Percentiles rank a stretch among this genome's conserved stretches.
phyloP scores from a whole-genome alignment of 2,113 vertebrate genomes.

The Hippocampus zosterae region DNA sequence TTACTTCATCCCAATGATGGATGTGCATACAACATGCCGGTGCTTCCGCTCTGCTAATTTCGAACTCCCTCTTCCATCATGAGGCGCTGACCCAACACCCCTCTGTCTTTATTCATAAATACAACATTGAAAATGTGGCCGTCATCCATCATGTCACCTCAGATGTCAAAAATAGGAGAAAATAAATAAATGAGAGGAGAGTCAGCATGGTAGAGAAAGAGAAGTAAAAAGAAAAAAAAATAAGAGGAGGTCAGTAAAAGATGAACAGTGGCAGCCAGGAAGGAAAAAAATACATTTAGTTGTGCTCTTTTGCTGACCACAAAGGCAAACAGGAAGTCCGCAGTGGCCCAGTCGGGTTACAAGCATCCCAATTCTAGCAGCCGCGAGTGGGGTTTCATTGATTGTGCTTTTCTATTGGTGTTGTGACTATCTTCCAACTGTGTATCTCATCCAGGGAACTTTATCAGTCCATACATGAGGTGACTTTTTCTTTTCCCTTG shows the following conservation, averaged over 20 bases:
- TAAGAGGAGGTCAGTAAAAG: constrained; percentile 3
- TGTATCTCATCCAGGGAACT: background rate
- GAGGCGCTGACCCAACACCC: background rate
- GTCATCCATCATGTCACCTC: constrained; percentile 10
- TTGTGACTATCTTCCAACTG: background rate
- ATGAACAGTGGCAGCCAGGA: constrained; percentile 28
- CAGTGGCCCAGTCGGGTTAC: constrained; percentile 26
- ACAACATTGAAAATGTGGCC: background rate
- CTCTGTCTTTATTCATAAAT: constrained; percentile 5
- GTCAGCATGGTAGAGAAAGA: background rate
- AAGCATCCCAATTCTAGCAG: background rate
- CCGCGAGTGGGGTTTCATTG: background rate
- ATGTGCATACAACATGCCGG: background rate
- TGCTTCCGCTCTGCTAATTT: background rate
- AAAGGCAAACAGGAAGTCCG: constrained; percentile 38
- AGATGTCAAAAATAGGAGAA: background rate
- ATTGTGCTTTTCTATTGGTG: constrained; percentile 9
- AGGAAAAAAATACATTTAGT: constrained; percentile 33
- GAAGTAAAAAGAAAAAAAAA: background rate
- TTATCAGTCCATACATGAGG: background rate
- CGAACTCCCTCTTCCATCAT: background rate
- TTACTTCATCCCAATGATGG: background rate
- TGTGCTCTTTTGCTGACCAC: constrained; percentile 31
- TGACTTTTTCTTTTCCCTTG: constrained; percentile 2
- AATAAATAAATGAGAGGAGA: constrained; percentile 33